These are phyloP conservation scores for Melangyna quadrimaculata DNA, from an alignment of 2,888 invertebrate species.

Conservation along the genomic window DNA sequence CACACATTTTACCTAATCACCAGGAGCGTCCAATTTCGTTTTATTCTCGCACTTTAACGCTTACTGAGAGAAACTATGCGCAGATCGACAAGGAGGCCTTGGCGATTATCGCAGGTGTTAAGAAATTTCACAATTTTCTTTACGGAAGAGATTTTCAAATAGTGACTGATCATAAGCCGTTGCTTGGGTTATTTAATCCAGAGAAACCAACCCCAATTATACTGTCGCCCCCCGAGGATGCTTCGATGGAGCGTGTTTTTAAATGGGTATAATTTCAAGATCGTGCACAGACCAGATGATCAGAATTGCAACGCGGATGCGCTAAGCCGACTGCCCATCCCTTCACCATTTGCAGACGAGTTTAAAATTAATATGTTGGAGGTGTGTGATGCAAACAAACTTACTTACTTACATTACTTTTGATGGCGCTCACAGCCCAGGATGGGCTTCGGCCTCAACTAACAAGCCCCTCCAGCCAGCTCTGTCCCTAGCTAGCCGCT, in stretches of 20 bases:
- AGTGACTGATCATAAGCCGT: conserved; percentile 7
- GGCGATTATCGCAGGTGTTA: background rate
- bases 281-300: background rate
- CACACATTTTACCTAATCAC: background rate
- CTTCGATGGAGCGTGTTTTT: conserved; percentile 9
- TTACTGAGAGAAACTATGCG: background rate
- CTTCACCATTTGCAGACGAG: background rate
- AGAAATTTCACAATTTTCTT: background rate
- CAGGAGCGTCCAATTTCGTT: background rate
- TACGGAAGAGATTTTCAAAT: background rate
- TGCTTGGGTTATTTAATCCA: conserved; percentile 10
- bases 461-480: too few species aligned
- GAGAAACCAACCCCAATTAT: conserved; percentile 9
- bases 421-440: too few species aligned
- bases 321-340: background rate
- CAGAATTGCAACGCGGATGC: background rate
- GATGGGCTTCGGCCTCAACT: too few species aligned
- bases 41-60: background rate
- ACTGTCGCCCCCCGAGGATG: conserved; percentile 18
- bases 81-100: background rate
- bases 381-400: too few species aligned
- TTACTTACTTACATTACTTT: too few species aligned
- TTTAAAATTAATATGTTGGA: conserved; percentile 12
- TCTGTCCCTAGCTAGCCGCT: too few species aligned
- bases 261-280: conserved; percentile 9